Evolutionary conservation across 1,140 invertebrate genomes (phyloP).

Genomic region (Wiebesia pumilae): DNA sequence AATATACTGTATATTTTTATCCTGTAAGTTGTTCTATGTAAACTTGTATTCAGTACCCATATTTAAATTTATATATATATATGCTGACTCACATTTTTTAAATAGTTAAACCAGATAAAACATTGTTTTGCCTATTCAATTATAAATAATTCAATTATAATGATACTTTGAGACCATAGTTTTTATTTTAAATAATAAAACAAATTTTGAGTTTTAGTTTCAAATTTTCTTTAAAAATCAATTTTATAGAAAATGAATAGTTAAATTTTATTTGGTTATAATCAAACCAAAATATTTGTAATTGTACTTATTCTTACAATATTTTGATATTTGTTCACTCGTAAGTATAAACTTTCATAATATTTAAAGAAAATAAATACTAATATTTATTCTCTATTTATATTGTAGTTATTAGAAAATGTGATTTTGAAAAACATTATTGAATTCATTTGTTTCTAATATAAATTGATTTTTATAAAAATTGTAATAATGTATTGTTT

Average conservation of each 20-base stretch:
- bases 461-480: not conserved
- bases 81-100: conserved; percentile 6
- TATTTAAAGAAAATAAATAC: no score
- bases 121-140: not conserved
- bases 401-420: no score
- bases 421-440: no score
- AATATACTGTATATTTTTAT: conserved; percentile 35
- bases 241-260: not conserved
- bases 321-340: no score
- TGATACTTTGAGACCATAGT: not conserved
- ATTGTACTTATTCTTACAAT: no score
- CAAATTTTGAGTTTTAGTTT: not conserved
- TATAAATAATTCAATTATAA: not conserved
- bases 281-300: no score
- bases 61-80: conserved; percentile 38
- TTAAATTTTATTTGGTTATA: no score
- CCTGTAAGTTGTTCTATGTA: not conserved
- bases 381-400: no score
- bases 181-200: not conserved
- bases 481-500: not conserved
- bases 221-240: not conserved
- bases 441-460: no score
- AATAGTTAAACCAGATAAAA: not conserved
- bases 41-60: conserved; percentile 10
- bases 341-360: no score